Base-by-base conservation (phyloP, 2,113 vertebrate genomes). In the Regulus satrapa region DNA sequence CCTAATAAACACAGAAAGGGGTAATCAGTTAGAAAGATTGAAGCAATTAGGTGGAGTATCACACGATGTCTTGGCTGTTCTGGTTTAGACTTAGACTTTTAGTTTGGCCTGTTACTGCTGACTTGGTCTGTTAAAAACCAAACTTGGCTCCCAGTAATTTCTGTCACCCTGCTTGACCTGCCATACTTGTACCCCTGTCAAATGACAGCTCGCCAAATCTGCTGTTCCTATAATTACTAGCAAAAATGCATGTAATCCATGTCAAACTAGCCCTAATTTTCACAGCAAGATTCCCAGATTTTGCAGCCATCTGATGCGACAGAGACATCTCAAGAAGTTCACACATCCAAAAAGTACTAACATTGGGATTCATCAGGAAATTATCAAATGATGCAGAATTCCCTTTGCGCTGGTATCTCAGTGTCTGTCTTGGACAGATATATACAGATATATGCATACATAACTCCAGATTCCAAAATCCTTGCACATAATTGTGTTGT, bases 141-240 rank as follows among this genome's bases (percentile, higher is more conserved):
- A 85, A 46, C 41, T 38, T 68, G 36, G 11, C 55, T 92, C 28
- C 67, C 59, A 56, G 55, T 71, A 69, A 63, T 83, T 96, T 68
- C 88, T 26, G 3, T 96, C 84, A 84, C 86, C 80, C 52, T 67
- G 49, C 45, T 59, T 93, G 94, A 94, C 84, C 94, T 69, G 43
- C 48, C 75, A 86, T 90, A 63, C 31, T 69, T 80, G 55, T 45
- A 52, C 16, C n/a, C 79, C 55, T 4, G 0, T 69, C 55, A 83
- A 79, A 66, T 62, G 67, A 81, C 89, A 93, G 81, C 78, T 90
- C 5, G 58, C 81, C 58, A 89, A 93, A 94, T 79, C 34, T 46
- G 34, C 49, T 51, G 26, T 38, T 82, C 54, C 74, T 85, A 20
- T 76, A 95, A 95, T 92, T 90, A 74, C 67, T 40, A 74, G 75